These are phyloP conservation scores for Gymnorhina tibicen DNA, from an alignment of 2,113 vertebrate genomes.

Conservation along the genomic window DNA sequence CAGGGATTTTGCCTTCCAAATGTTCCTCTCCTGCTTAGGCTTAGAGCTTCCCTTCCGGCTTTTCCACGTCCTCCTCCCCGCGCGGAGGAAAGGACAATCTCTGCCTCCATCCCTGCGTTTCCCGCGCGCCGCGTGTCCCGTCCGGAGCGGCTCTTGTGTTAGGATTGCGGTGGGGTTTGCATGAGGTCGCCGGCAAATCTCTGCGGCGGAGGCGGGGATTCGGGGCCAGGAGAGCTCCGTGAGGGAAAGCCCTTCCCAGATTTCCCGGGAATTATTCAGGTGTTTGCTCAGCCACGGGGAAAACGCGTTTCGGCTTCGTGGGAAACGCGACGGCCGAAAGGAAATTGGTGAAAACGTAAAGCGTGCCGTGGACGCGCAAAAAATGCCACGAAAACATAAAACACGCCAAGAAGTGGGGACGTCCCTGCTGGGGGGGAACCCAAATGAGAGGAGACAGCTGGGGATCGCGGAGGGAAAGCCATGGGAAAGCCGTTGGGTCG, in stretches of 20 bases:
- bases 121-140: rapidly evolving
- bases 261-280: not conserved
- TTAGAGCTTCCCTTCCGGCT: not conserved
- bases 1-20: not conserved
- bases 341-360: not conserved
- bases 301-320: rapidly evolving
- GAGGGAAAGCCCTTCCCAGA: not conserved
- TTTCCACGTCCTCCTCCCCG: not conserved
- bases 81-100: not conserved
- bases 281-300: not conserved
- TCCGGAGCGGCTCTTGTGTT: not conserved
- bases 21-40: not conserved
- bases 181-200: not conserved
- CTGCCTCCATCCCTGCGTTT: not conserved
- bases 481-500: rapidly evolving
- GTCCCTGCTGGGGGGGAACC: too few species aligned
- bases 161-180: not conserved
- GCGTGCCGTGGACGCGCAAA: too few species aligned
- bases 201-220: not conserved
- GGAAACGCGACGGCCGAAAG: rapidly evolving
- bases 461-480: not conserved
- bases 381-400: too few species aligned
- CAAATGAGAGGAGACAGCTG: not conserved
- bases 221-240: not conserved
- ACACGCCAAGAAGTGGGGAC: not conserved